These are phyloP conservation scores for Lamprotornis superbus DNA, from an alignment of 2,113 vertebrate species.

Conservation along the genomic window DNA sequence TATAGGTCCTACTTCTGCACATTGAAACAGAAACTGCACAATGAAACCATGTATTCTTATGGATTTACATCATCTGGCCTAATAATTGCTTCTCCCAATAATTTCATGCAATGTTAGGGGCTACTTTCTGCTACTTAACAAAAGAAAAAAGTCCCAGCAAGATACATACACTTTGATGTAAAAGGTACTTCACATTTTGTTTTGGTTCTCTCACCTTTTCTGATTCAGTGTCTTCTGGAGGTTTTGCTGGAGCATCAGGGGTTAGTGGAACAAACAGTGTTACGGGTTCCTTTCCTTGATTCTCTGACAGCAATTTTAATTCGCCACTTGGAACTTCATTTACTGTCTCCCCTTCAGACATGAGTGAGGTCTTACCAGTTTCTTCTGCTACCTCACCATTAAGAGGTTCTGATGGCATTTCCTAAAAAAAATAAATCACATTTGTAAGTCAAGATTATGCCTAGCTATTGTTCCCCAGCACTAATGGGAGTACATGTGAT, in stretches of 20 bases:
- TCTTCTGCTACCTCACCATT: constrained; percentile 76
- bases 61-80: neutral
- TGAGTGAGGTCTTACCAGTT: constrained; percentile 12
- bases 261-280: constrained; percentile 7
- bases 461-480: neutral
- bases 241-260: constrained; percentile 59
- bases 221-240: constrained; percentile 43
- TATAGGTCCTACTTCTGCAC: neutral
- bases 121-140: neutral
- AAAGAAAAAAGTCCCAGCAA: neutral
- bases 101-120: neutral
- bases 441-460: neutral
- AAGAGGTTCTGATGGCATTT: constrained; percentile 66
- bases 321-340: constrained; percentile 63
- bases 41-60: neutral
- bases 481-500: neutral
- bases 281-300: constrained; percentile 61
- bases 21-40: neutral
- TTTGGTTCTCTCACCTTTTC: constrained; percentile 68
- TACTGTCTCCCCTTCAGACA: constrained; percentile 53
- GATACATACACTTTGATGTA: neutral
- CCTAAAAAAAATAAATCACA: constrained; percentile 31
- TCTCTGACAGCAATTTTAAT: constrained; percentile 57
- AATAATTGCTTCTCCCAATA: neutral
- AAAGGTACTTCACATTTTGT: neutral